Evolutionary conservation across 2,113 vertebrate genomes (phyloP).

Genomic region (sheep (Ovis aries)): DNA sequence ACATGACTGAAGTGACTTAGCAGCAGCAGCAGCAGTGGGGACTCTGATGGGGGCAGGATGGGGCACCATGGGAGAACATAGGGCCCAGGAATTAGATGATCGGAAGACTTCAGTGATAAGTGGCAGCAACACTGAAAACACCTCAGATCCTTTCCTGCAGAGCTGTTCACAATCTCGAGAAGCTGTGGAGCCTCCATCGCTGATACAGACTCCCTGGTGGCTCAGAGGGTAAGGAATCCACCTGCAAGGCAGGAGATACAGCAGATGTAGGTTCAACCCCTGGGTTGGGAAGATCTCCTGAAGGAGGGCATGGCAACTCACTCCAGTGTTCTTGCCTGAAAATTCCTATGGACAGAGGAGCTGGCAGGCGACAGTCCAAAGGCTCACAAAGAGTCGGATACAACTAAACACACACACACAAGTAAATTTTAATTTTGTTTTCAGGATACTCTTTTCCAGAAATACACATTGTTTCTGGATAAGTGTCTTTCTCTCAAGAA

Average conservation of each 20-base stretch:
- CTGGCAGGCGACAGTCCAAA: background rate
- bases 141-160: background rate
- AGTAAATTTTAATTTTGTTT: background rate
- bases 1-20: too few relatives aligned
- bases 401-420: background rate
- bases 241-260: background rate
- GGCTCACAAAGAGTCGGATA: rapidly evolving
- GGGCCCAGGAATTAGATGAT: background rate
- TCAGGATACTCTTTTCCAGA: conserved; percentile 33
- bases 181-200: rapidly evolving
- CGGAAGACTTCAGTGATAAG: background rate
- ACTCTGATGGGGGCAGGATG: background rate
- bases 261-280: background rate
- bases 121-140: background rate
- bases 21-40: too few relatives aligned
- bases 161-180: background rate
- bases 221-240: background rate
- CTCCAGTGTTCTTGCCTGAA: background rate
- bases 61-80: background rate
- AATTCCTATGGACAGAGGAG: background rate
- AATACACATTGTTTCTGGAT: conserved; percentile 7
- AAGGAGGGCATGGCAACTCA: background rate
- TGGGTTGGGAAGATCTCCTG: background rate
- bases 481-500: conserved; percentile 58
- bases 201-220: background rate